Evolutionary conservation across 2,888 invertebrate species (phyloP).

Genomic region (Coenonympha glycerion): DNA sequence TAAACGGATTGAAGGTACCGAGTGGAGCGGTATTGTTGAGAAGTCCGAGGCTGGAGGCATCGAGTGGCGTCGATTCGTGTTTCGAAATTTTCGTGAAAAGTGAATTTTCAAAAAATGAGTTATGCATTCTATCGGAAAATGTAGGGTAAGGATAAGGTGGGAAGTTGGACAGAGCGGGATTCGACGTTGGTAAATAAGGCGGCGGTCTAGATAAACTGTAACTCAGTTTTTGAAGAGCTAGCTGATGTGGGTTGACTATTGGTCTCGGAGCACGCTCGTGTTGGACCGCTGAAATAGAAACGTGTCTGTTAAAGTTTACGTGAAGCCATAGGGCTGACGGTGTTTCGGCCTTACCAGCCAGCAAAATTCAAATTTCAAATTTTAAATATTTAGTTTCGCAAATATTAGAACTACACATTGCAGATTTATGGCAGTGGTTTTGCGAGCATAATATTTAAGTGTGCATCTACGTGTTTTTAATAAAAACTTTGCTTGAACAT

Average conservation of each 20-base stretch:
- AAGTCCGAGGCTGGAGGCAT: conserved; percentile 42
- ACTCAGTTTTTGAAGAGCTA: conserved; percentile 67
- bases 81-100: conserved; percentile 51
- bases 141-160: conserved; percentile 47
- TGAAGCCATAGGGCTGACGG: too few relatives aligned
- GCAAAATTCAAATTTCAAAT: too few relatives aligned
- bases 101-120: conserved; percentile 45
- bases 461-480: too few relatives aligned
- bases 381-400: too few relatives aligned
- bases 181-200: conserved; percentile 40
- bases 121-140: conserved; percentile 41
- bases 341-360: too few relatives aligned
- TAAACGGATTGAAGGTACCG: conserved; percentile 51
- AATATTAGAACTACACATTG: too few relatives aligned
- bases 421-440: too few relatives aligned
- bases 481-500: too few relatives aligned
- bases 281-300: conserved; percentile 83
- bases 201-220: conserved; percentile 59
- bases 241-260: conserved; percentile 47
- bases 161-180: conserved; percentile 45
- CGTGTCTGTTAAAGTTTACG: too few relatives aligned
- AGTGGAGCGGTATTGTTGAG: conserved; percentile 42
- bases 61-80: conserved; percentile 40
- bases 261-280: conserved; percentile 90
- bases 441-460: too few relatives aligned